phyloP scores from a whole-genome alignment of 2,888 invertebrate genomes.

The Atrina japonica region DNA sequence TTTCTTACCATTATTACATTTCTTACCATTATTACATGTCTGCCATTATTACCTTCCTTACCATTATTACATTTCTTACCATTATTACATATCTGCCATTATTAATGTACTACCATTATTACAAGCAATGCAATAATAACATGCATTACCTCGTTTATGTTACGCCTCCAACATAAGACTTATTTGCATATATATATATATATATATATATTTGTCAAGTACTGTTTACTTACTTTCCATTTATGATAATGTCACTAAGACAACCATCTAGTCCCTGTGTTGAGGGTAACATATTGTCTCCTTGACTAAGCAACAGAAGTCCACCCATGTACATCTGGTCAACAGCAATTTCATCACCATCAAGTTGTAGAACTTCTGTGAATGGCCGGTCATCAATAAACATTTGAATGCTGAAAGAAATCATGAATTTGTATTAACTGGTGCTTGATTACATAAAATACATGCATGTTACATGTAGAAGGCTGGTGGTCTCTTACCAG shows the following conservation, averaged over 20 bases:
- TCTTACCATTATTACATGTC: no score
- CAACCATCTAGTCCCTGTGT: conserved; percentile 87
- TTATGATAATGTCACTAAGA: conserved; percentile 91
- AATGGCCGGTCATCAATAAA: conserved; percentile 86
- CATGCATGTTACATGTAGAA: not conserved
- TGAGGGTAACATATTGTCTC: conserved; percentile 82
- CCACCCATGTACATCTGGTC: conserved; percentile 89
- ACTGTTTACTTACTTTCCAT: conserved; percentile 85
- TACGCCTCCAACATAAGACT: no score
- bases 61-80: no score
- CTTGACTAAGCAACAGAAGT: conserved; percentile 81
- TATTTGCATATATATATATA: no score
- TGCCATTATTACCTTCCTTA: no score
- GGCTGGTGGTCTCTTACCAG: no score
- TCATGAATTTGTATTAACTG: not conserved
- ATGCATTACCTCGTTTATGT: no score
- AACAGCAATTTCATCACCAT: conserved; percentile 82
- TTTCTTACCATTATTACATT: no score
- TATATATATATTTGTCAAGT: no score
- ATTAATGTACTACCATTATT: no score
- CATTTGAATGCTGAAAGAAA: conserved; percentile 84
- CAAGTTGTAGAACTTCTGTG: conserved; percentile 79
- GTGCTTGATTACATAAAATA: not conserved
- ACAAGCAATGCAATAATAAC: no score
- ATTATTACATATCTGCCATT: no score